Conservation (phyloP, 2,113 vertebrate genomes). For the Philantomba maxwellii region DNA sequence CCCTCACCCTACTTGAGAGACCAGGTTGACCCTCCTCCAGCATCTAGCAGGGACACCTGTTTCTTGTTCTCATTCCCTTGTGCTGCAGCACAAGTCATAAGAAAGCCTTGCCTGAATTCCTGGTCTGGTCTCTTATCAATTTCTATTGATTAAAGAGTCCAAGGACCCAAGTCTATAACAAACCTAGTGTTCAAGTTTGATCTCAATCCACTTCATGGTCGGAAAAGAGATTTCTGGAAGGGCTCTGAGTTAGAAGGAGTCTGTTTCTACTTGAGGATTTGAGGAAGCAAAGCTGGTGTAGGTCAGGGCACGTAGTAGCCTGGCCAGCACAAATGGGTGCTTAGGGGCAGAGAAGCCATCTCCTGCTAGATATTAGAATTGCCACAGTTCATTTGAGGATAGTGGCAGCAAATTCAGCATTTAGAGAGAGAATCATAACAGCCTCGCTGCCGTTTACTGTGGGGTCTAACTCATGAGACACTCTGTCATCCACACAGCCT, state of each 20-base stretch:
- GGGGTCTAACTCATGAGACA: background rate
- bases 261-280: no score
- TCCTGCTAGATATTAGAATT: background rate
- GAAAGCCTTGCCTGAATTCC: background rate
- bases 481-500: background rate
- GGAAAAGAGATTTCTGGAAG: background rate
- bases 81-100: background rate
- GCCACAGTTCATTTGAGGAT: background rate
- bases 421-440: background rate
- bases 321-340: background rate
- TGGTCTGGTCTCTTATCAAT: background rate
- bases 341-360: background rate
- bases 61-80: background rate
- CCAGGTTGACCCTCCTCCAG: background rate
- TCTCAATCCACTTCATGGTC: background rate
- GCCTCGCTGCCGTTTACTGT: rapidly evolving
- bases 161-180: background rate
- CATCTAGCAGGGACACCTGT: background rate
- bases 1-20: background rate
- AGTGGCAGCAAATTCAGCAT: background rate
- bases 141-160: background rate
- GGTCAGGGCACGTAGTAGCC: background rate
- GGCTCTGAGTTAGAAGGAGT: background rate
- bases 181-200: background rate
- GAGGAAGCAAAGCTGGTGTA: background rate